These are phyloP conservation scores for Melanotaenia trifasciata DNA, from an alignment of 2,797 vertebrate genomes.

Conservation along the genomic window DNA sequence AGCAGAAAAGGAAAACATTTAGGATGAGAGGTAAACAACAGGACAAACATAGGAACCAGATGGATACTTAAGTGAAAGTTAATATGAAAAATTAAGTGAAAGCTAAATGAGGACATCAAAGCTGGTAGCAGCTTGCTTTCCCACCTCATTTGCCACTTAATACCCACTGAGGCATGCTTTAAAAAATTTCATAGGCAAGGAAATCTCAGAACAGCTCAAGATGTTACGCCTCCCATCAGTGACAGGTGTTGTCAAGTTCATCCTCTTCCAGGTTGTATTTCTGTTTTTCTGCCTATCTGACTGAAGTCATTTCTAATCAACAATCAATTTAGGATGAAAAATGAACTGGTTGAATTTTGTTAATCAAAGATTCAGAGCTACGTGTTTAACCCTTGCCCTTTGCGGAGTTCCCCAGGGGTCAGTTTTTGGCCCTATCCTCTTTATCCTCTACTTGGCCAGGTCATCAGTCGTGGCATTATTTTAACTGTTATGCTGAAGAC, in stretches of 20 bases:
- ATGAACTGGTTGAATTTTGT: background rate
- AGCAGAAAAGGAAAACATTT: background rate
- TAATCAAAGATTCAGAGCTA: too few relatives aligned
- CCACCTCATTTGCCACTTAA: background rate
- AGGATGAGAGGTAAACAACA: background rate
- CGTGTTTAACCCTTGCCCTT: too few relatives aligned
- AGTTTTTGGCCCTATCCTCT: too few relatives aligned
- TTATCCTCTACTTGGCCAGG: too few relatives aligned
- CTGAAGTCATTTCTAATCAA: background rate
- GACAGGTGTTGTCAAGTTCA: background rate
- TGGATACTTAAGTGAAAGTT: conserved; percentile 2
- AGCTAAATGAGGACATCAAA: background rate
- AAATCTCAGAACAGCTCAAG: background rate
- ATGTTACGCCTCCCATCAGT: background rate
- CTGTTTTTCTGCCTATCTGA: background rate
- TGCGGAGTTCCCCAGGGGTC: too few relatives aligned
- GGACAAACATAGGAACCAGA: conserved; percentile 8
- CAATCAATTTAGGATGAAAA: background rate
- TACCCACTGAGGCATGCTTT: background rate
- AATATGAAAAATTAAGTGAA: background rate
- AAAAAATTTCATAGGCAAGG: too few relatives aligned
- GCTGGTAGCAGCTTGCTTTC: background rate
- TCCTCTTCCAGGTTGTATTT: background rate
- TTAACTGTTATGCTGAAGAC: too few relatives aligned
- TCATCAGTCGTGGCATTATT: too few relatives aligned